These are phyloP conservation scores for Netelia virgata DNA, from an alignment of 2,888 invertebrate genomes.

Conservation along the genomic window DNA sequence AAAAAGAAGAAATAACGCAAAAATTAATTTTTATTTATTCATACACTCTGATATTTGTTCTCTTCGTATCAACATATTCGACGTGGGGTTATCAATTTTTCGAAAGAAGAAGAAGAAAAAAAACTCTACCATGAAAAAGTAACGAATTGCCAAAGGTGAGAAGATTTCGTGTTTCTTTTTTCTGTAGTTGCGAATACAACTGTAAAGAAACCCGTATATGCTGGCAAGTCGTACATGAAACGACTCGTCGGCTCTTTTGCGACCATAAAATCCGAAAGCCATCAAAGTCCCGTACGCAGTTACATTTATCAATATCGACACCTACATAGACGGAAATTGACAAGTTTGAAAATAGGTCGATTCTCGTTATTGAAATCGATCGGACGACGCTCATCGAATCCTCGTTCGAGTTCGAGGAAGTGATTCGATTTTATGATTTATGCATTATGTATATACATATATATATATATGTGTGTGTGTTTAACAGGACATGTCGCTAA, in stretches of 20 bases:
- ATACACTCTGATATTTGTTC: neutral
- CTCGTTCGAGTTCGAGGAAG: conserved; percentile 1
- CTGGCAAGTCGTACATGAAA: conserved; percentile 11
- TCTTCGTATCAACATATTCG: neutral
- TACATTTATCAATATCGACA: conserved; percentile 18
- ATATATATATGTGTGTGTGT: too few relatives aligned
- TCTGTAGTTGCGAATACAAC: neutral
- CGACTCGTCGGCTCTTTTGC: conserved; percentile 34
- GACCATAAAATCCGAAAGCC: conserved; percentile 43
- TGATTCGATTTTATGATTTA: conserved; percentile 3
- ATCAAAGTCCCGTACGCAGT: conserved; percentile 10
- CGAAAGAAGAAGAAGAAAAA: neutral
- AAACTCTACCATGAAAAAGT: neutral
- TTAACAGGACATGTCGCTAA: too few relatives aligned
- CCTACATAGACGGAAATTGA: neutral
- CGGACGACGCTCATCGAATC: conserved; percentile 12
- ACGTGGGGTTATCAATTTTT: neutral
- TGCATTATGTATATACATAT: neutral
- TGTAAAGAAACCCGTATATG: neutral
- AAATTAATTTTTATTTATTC: neutral
- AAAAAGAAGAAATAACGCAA: neutral
- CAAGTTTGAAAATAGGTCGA: conserved; percentile 19
- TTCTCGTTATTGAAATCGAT: conserved; percentile 37
- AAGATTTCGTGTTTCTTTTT: neutral
- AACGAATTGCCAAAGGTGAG: neutral